Base-by-base conservation (phyloP, 35 echinoderm and acorn worm genomes). In the Strongylocentrotus purpuratus region DNA sequence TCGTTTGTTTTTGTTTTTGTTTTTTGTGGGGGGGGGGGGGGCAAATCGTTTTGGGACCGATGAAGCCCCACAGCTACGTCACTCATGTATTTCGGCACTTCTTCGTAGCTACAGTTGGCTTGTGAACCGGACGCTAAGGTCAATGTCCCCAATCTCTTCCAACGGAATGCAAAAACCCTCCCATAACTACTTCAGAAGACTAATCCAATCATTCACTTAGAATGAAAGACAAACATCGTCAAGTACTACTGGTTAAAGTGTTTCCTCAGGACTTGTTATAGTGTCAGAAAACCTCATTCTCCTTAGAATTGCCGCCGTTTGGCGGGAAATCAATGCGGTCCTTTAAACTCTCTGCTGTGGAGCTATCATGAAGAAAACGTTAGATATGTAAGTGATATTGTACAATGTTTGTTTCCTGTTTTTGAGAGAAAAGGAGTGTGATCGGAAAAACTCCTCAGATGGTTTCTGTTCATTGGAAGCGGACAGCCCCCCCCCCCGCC, bases 211-310 rank as follows among this genome's bases (percentile, higher is more conserved):
- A 78, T 78, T 78, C 65, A 78, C 65, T 78, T 78, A 78, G 65
- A n/a, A 78, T 78, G 65, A 78, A 78, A 78, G 65, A 78, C 22
- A 78, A 78, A 78, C 65, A 78, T 28, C 65, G n/a, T 78, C 65
- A 78, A 78, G 65, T 8, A n/a, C 65, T 78, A 78, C 25, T 78
- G 20, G 25, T 28, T n/a, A 2, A 28, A n/a, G 65, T n/a, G 25
- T 78, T 78, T 78, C 65, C 65, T 22, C 65, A 78, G 65, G 65
- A 22, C 22, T 2, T 28, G 65, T 78, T 22, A 78, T 78, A n/a
- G n/a, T 78, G 65, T n/a, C 65, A 78, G 65, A 78, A 78, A 14
- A 59, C 11, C 11, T 17, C 52, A 11, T 17, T 59, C 52, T 18
- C 65, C 28, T 18, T 28, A 7, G 22, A n/a, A 78, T 28, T 28